These are phyloP conservation scores for Paramormyrops hopkinsi DNA, from an alignment of 2,797 vertebrate species.

Conservation along the genomic window DNA sequence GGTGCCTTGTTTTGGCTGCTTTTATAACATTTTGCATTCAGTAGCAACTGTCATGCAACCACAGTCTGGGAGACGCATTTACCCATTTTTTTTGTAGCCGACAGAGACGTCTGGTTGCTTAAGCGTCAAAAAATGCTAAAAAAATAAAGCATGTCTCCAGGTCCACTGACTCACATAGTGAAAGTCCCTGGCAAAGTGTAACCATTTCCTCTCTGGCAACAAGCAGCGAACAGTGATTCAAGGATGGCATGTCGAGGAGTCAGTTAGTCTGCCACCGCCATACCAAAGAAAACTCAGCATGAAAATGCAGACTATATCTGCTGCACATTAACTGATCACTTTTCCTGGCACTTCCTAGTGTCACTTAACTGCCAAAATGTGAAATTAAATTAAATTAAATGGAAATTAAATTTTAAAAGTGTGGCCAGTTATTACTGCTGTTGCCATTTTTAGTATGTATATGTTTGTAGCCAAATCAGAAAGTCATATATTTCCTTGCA, in stretches of 20 bases:
- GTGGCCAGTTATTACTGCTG: neutral
- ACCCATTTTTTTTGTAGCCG: neutral
- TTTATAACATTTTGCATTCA: neutral
- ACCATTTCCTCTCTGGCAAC: conserved; percentile 2
- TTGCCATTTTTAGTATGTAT: neutral
- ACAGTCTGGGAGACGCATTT: neutral
- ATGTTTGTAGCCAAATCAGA: neutral
- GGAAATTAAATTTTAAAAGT: neutral
- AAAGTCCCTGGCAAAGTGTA: neutral
- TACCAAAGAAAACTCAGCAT: neutral
- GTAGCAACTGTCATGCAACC: neutral
- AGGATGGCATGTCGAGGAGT: neutral
- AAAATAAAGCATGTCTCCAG: neutral
- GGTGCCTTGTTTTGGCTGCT: neutral
- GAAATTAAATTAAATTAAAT: neutral
- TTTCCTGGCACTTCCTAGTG: neutral
- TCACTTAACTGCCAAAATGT: neutral
- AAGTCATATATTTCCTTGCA: neutral
- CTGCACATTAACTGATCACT: neutral
- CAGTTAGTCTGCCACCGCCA: neutral
- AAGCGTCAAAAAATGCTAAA: neutral
- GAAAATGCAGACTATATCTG: neutral
- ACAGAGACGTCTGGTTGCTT: neutral
- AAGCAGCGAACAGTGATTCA: neutral
- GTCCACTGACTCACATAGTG: neutral